Conservation (phyloP, 1,140 invertebrate genomes). For the Drosophila kikkawai region DNA sequence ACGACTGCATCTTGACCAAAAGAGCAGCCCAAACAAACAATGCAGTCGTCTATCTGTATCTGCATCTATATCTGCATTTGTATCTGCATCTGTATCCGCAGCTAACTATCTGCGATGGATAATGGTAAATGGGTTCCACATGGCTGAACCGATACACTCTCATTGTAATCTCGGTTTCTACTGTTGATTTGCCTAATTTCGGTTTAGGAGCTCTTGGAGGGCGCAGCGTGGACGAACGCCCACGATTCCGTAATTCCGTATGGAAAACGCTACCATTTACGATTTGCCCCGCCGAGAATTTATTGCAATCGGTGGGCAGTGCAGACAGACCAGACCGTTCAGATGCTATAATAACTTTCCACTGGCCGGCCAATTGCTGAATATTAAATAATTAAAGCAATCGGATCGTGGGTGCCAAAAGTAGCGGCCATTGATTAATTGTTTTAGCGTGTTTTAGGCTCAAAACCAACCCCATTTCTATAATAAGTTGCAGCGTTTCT, state of each 20-base stretch:
- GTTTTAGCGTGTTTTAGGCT: conserved; percentile 22
- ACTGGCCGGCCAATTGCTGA: conserved; percentile 1
- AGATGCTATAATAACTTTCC: conserved; percentile 58
- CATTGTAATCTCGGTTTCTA: conserved; percentile 32
- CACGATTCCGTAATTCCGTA: conserved; percentile 62
- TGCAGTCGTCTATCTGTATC: conserved; percentile 1
- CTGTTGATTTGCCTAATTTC: conserved; percentile 80
- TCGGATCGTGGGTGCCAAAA: conserved; percentile 59
- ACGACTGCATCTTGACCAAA: conserved; percentile 27
- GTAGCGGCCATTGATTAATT: conserved; percentile 65
- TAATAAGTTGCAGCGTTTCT: conserved; percentile 37
- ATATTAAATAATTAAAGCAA: conserved; percentile 53
- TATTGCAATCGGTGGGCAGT: conserved; percentile 80
- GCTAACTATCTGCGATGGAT: conserved; percentile 32
- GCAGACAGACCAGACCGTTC: conserved; percentile 59
- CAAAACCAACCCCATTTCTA: conserved; percentile 1
- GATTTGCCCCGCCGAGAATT: conserved; percentile 46
- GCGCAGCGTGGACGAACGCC: conserved; percentile 67
- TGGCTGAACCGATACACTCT: conserved; percentile 43
- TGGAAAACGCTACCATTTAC: conserved; percentile 28
- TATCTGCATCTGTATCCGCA: conserved; percentile 26
- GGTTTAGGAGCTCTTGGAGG: conserved; percentile 63
- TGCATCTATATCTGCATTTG: conserved; percentile 8
- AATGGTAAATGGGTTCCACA: conserved; percentile 57
- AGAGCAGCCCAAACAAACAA: conserved; percentile 24